Evolutionary conservation across 53 echinoderm and acorn worm species (phyloP).

Genomic region (Glandiceps talaboti): DNA sequence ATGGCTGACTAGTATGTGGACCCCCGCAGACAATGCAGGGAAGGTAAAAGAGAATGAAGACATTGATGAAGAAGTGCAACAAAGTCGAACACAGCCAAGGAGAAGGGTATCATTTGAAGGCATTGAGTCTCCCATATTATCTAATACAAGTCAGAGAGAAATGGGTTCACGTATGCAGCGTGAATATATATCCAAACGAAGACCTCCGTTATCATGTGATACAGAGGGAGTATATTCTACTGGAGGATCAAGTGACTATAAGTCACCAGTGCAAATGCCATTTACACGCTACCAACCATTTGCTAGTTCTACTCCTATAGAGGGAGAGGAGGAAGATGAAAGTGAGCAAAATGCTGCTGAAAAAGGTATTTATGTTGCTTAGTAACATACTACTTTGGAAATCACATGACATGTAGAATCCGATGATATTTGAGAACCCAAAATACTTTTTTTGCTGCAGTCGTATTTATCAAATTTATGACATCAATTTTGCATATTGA

Average conservation of each 20-base stretch:
- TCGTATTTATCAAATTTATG: no score
- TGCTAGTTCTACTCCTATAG: neutral
- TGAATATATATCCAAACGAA: neutral
- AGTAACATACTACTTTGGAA: no score
- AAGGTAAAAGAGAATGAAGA: neutral
- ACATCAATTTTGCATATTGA: no score
- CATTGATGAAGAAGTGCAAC: neutral
- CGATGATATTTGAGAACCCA: no score
- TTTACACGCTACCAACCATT: neutral
- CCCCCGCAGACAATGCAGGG: neutral
- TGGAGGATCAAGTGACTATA: neutral
- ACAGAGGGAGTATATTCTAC: no score
- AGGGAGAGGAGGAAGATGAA: neutral
- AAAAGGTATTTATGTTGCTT: no score
- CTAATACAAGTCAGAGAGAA: no score
- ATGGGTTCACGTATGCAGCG: neutral
- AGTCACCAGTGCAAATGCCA: neutral
- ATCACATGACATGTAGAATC: neutral
- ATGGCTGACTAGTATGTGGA: constrained; percentile 68
- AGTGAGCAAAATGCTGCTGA: neutral
- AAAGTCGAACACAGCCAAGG: constrained; percentile 20
- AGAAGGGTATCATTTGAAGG: constrained; percentile 12
- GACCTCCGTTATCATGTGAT: neutral
- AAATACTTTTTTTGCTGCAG: no score
- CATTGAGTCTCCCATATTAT: constrained; percentile 8